Conservation (phyloP, 1,140 invertebrate genomes). For the Schlechtendalia chinensis region DNA sequence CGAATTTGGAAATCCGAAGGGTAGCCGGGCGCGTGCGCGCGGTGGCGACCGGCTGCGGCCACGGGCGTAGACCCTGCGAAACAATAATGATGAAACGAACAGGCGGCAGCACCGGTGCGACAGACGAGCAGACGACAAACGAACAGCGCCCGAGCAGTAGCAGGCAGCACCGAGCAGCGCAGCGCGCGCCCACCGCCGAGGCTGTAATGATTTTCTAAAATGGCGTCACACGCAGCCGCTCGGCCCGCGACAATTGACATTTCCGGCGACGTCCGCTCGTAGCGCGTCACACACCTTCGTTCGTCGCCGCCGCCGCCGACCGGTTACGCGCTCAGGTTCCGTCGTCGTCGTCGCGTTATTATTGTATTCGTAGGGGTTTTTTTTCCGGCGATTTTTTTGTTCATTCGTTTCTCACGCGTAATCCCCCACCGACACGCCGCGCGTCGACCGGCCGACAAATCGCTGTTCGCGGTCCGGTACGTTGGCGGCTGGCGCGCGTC, state of each 20-base stretch:
- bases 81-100: neutral
- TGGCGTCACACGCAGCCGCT: conserved; percentile 36
- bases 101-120: conserved; percentile 18
- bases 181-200: conserved; percentile 4
- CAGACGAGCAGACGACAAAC: neutral
- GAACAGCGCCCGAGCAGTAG: conserved; percentile 1
- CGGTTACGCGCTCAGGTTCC: conserved; percentile 17
- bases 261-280: conserved; percentile 39
- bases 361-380: conserved; percentile 21
- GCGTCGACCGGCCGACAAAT: neutral
- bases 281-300: conserved; percentile 13
- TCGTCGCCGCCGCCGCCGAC: conserved; percentile 8
- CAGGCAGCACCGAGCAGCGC: neutral
- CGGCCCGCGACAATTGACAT: conserved; percentile 41
- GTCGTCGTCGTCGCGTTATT: neutral
- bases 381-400: neutral
- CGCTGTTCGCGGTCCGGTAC: neutral
- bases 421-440: neutral
- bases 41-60: neutral
- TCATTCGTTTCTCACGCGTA: neutral
- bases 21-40: neutral
- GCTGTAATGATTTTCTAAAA: conserved; percentile 49
- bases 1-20: neutral
- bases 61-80: conserved; percentile 24
- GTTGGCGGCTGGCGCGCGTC: neutral